These are phyloP conservation scores for Leuciscus idus DNA, from an alignment of 2,113 vertebrate species.

Conservation along the genomic window DNA sequence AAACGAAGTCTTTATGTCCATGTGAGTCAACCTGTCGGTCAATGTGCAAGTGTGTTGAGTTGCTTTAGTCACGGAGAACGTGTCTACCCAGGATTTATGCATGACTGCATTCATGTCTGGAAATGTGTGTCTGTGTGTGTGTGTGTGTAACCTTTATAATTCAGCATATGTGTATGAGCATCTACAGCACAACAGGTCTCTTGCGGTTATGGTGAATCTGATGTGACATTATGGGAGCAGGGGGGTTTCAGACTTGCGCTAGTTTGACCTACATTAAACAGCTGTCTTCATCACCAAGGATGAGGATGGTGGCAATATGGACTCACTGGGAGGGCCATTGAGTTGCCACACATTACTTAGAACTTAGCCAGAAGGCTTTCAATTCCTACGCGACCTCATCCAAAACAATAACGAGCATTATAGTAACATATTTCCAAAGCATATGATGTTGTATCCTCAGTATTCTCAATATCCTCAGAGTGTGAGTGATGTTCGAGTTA, in stretches of 20 bases:
- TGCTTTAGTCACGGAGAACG: conserved; percentile 7
- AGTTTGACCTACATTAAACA: conserved; percentile 39
- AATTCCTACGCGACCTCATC: not conserved
- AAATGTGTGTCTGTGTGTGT: not conserved
- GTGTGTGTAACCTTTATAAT: not conserved
- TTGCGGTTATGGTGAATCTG: conserved; percentile 14
- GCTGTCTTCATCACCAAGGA: conserved; percentile 24
- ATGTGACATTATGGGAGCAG: conserved; percentile 52
- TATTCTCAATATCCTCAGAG: not conserved
- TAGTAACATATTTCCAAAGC: conserved; percentile 5
- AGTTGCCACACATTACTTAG: conserved; percentile 27
- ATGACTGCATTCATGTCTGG: conserved; percentile 26
- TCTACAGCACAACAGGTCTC: conserved; percentile 11
- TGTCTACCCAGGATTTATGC: not conserved
- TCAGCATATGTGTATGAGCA: not conserved
- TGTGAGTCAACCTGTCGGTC: conserved; percentile 5
- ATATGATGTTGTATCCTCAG: not conserved
- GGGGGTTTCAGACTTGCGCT: conserved; percentile 23
- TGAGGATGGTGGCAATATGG: not conserved
- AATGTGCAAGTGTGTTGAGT: conserved; percentile 37
- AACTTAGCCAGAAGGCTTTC: not conserved
- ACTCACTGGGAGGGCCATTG: not conserved
- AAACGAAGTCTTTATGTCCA: not conserved
- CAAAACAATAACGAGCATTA: conserved; percentile 15
- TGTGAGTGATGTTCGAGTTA: not conserved